Base-by-base conservation (phyloP, 2,888 invertebrate species). In the Caenorhabditis sp. region DNA sequence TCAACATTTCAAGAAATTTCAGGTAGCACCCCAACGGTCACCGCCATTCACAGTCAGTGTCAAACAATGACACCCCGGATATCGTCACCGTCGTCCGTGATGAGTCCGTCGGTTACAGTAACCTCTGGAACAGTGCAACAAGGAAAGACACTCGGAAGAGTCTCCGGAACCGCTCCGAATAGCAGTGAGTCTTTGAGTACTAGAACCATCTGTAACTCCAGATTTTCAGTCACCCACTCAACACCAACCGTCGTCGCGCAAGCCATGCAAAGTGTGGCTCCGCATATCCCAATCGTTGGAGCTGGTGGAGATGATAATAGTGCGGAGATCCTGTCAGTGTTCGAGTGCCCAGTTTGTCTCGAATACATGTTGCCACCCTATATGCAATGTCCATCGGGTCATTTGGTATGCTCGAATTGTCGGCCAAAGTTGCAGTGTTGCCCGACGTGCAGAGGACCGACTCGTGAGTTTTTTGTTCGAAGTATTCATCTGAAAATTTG, bases 311-410 rank as follows among this genome's bases (percentile, higher is more conserved):
- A 85, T 22, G 86, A 88, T 58, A 84, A 84, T 28, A 87, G 81
- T 66, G 86, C 87, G 10, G 88, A 88, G 80, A 85, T 89, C 7
- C 73, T 89, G 12, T 85, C 90, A 7, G 92, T 91, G 0, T 94
- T 94, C 91, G 94, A 94, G 87, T 94, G 94, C 88, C 94, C 94
- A 12, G 99, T 99, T 87, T 99, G 99, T 94, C 98, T 99, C 93
- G 99, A 99, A 94, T 98, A 98, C 94, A 98, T 98, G 86, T 94
- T 99, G 92, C 99, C 99, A 86, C 99, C 99, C 49, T 99, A 99
- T 91, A 94, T 98, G 93, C 98, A 98, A 93, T 99, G 99, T 93
- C 89, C 89, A 56, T 82, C 85, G 93, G 99, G 99, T 84, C 99
- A 99, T 94, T 95, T 99, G 92, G 97, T 99, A 82, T 99, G 99